Conservation (phyloP, 2,797 vertebrate species). For the Cossypha dichroa region DNA sequence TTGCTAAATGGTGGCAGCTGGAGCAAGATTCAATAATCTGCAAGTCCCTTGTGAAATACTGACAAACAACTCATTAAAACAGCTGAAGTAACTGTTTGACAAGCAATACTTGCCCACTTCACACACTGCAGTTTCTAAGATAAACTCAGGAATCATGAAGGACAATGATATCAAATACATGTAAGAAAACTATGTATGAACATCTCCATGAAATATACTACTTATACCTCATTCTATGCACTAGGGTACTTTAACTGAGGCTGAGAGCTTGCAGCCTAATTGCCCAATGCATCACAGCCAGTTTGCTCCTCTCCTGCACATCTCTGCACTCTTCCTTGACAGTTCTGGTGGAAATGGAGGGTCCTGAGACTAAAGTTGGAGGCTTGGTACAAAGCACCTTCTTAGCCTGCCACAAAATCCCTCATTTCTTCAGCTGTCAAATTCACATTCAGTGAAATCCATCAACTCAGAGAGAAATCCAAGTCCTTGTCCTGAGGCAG, state of each 20-base stretch:
- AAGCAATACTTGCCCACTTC: background rate
- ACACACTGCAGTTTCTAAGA: background rate
- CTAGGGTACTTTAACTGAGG: background rate
- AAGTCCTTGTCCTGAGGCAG: background rate
- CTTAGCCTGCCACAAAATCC: background rate
- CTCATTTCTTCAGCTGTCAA: background rate
- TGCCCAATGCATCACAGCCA: background rate
- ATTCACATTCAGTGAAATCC: background rate
- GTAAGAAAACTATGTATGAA: background rate
- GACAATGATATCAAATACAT: background rate
- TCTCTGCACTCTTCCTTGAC: background rate
- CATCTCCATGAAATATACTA: background rate
- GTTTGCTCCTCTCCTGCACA: background rate
- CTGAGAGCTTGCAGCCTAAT: background rate
- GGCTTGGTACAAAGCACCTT: background rate
- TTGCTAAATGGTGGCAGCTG: background rate
- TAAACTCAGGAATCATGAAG: background rate
- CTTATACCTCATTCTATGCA: background rate
- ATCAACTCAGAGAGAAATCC: background rate
- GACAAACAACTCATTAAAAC: background rate
- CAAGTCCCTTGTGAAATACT: background rate
- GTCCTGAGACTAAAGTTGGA: background rate
- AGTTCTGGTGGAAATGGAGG: background rate
- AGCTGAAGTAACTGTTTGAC: background rate
- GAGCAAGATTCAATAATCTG: background rate